Evolutionary conservation across 37 sponge, comb jelly and placozoan genomes (phyloP).

Genomic region (Axinella damicornis): DNA sequence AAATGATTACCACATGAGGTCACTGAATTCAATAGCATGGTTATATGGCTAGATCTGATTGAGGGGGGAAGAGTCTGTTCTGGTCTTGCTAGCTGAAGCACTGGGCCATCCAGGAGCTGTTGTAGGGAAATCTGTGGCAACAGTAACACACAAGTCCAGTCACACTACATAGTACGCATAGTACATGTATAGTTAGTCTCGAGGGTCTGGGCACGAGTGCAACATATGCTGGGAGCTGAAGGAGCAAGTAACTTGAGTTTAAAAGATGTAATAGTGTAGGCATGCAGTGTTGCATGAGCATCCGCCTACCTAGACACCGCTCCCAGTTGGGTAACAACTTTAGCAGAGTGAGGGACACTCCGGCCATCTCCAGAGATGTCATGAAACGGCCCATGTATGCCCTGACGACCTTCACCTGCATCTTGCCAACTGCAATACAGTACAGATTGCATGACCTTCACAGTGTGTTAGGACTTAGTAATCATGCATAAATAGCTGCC

Average conservation of each 20-base stretch:
- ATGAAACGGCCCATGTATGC: slow-evolving; percentile 74
- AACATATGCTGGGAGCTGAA: no score
- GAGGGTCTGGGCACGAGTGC: no score
- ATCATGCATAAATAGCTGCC: no score
- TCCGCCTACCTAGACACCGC: slow-evolving; percentile 45
- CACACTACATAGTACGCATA: neutral
- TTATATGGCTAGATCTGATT: no score
- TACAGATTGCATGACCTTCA: neutral
- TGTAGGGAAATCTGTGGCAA: slow-evolving; percentile 74
- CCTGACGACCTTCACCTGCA: slow-evolving; percentile 56
- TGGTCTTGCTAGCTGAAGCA: slow-evolving; percentile 24
- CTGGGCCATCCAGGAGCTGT: slow-evolving; percentile 84
- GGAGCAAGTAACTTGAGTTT: no score
- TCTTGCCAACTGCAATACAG: slow-evolving; percentile 34
- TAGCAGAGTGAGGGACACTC: slow-evolving; percentile 89
- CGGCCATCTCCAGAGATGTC: slow-evolving; percentile 97
- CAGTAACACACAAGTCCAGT: neutral
- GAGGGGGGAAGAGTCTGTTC: slow-evolving; percentile 25
- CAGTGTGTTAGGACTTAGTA: no score
- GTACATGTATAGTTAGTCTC: no score
- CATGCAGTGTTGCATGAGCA: no score
- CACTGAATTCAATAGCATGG: no score
- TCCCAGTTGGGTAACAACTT: slow-evolving; percentile 33
- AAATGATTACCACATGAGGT: no score
- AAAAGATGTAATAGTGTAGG: no score